Conservation (phyloP, 2,797 vertebrate genomes). For the Scarus forsteni region DNA sequence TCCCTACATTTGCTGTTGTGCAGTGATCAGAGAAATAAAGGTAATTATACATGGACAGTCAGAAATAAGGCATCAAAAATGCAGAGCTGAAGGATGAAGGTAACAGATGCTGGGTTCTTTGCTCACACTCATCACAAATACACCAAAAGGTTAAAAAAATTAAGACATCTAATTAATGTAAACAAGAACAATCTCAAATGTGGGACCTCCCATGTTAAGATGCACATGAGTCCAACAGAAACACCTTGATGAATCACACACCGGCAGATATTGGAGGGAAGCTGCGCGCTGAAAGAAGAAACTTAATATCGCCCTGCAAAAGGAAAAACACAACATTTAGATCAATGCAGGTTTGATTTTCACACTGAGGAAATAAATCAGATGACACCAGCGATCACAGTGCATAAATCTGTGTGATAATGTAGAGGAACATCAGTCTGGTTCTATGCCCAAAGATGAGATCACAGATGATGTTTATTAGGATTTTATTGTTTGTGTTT, state of each 20-base stretch:
- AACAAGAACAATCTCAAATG: constrained; percentile 58
- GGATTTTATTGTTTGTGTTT: constrained; percentile 5
- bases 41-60: neutral
- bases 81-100: constrained; percentile 9
- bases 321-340: constrained; percentile 10
- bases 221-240: constrained; percentile 40
- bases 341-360: constrained; percentile 12
- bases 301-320: constrained; percentile 80
- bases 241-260: constrained; percentile 44
- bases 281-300: constrained; percentile 29
- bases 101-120: constrained; percentile 31
- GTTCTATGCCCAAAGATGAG: neutral
- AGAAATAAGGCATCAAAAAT: neutral
- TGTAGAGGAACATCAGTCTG: neutral
- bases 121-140: constrained; percentile 47
- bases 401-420: constrained; percentile 1
- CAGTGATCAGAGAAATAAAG: constrained; percentile 8
- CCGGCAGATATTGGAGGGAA: constrained; percentile 47
- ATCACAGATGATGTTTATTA: neutral
- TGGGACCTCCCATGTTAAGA: constrained; percentile 41
- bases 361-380: neutral
- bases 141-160: constrained; percentile 55
- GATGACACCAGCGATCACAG: neutral
- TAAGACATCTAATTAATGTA: constrained; percentile 65
- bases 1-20: neutral